These are phyloP conservation scores for Hydropotes inermis DNA, from an alignment of 2,113 vertebrate species.

Conservation along the genomic window DNA sequence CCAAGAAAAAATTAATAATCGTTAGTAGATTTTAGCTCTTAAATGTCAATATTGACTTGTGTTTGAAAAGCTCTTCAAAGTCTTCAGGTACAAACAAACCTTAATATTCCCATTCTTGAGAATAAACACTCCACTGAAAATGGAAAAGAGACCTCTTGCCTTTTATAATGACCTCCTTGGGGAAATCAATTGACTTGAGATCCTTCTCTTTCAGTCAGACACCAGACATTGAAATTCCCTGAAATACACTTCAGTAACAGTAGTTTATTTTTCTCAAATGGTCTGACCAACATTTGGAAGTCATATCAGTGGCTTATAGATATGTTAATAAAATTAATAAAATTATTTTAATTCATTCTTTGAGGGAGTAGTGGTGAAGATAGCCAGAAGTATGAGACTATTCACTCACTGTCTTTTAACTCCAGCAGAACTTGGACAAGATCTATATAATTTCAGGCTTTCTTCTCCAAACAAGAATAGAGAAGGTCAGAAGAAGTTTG, in stretches of 20 bases:
- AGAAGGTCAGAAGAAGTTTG: neutral
- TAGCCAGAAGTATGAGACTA: neutral
- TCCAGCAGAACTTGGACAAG: neutral
- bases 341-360: neutral
- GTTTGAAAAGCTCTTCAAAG: conserved; percentile 18
- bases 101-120: conserved; percentile 1
- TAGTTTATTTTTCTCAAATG: conserved; percentile 15
- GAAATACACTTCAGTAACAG: neutral
- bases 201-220: conserved; percentile 1
- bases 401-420: neutral
- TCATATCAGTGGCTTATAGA: neutral
- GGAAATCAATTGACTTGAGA: neutral
- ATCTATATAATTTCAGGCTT: neutral
- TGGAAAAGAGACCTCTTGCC: neutral
- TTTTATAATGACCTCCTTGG: conserved; percentile 12
- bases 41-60: conserved; percentile 30
- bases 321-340: neutral
- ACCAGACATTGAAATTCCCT: neutral
- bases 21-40: neutral
- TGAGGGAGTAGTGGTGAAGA: neutral
- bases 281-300: neutral
- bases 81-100: neutral
- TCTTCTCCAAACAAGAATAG: conserved; percentile 10
- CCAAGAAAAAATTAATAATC: neutral
- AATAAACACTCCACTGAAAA: conserved; percentile 22